phyloP scores from a whole-genome alignment of 2,797 vertebrate genomes.

The Anguilla megastoma region DNA sequence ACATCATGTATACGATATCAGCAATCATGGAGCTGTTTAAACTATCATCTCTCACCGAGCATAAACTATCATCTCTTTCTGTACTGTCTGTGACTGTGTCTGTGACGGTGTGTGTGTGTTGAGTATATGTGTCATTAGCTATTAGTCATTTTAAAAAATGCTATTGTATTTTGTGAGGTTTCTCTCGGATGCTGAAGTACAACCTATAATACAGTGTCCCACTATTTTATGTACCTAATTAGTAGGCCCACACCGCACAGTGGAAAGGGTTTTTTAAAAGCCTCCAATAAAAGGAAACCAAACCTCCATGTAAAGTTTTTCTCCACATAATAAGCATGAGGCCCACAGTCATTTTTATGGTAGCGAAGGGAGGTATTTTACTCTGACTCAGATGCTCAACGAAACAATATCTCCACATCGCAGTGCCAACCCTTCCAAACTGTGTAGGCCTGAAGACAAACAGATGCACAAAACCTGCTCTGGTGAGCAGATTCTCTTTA shows the following conservation, averaged over 20 bases:
- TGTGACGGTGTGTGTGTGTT: not conserved
- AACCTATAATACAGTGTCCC: not conserved
- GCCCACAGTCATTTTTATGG: not conserved
- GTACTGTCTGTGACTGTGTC: not conserved
- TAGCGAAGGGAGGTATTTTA: not conserved
- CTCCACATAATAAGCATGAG: not conserved
- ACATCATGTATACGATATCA: not conserved
- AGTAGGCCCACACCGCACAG: not conserved
- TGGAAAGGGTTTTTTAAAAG: not conserved
- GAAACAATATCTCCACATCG: not conserved
- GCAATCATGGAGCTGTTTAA: not conserved
- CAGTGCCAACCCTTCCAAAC: not conserved
- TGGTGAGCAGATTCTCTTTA: not conserved
- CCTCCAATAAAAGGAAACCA: not conserved
- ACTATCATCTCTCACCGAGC: not conserved
- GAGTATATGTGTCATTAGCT: not conserved
- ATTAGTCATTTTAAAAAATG: not conserved
- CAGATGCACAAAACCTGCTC: not conserved
- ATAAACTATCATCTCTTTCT: not conserved
- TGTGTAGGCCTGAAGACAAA: not conserved
- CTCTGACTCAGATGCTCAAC: not conserved
- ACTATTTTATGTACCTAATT: slow-evolving; percentile 1
- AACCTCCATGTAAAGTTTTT: not conserved
- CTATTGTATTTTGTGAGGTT: not conserved
- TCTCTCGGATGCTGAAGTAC: not conserved